Evolutionary conservation across 2,113 vertebrate species (phyloP).

Genomic region (Labeo rohita): DNA sequence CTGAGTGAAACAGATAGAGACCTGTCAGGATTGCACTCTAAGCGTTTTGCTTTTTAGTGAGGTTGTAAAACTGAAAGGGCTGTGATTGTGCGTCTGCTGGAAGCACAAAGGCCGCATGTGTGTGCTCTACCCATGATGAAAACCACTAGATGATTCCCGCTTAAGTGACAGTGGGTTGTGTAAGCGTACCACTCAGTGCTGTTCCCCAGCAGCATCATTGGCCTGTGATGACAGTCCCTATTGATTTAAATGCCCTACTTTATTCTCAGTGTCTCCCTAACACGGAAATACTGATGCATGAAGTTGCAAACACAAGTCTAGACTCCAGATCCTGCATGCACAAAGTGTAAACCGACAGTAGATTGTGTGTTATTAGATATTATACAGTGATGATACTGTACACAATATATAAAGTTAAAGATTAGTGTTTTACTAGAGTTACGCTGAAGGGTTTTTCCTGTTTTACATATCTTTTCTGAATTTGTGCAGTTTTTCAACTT

Average conservation of each 20-base stretch:
- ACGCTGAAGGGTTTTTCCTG: not conserved
- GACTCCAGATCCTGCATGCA: not conserved
- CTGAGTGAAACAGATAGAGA: not conserved
- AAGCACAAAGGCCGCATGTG: conserved; percentile 65
- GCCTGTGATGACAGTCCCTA: conserved; percentile 39
- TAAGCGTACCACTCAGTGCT: conserved; percentile 69
- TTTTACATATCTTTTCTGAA: not conserved
- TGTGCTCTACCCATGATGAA: conserved; percentile 51
- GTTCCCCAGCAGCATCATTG: conserved; percentile 62
- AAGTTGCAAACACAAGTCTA: not conserved
- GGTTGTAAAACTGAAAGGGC: conserved; percentile 51
- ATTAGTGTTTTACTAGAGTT: not conserved
- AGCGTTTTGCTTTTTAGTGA: conserved; percentile 52
- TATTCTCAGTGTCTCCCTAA: not conserved
- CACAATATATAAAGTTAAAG: not conserved
- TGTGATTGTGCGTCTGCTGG: conserved; percentile 59
- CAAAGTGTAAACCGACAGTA: not conserved
- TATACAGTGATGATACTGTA: not conserved
- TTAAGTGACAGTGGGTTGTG: conserved; percentile 65
- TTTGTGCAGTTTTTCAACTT: not conserved
- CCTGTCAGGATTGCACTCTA: conserved; percentile 45
- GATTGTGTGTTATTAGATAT: not conserved
- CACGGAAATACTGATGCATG: not conserved
- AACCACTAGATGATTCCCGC: conserved; percentile 60
- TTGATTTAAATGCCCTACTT: conserved; percentile 12